Percentiles rank a stretch among this genome's conserved stretches.
Evolutionary conservation across 2,113 vertebrate genomes (phyloP).

Genomic region (Arenaria interpres): DNA sequence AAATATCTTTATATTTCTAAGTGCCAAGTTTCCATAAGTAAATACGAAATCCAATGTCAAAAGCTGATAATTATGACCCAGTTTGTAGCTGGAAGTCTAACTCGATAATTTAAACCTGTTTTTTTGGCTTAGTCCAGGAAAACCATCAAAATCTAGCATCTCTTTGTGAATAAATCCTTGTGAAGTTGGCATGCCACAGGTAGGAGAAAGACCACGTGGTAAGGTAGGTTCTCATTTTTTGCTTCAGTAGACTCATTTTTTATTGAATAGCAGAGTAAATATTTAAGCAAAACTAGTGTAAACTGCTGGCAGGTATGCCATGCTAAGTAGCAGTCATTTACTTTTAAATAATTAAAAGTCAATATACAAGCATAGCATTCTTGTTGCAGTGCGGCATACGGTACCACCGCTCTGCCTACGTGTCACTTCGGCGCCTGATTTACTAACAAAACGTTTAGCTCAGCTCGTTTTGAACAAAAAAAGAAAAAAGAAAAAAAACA

Average conservation of each 20-base stretch:
- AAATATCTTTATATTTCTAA: neutral
- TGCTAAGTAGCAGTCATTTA: constrained; percentile 65
- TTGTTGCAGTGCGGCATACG: neutral
- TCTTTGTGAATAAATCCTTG: constrained; percentile 34
- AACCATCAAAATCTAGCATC: neutral
- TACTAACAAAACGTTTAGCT: neutral
- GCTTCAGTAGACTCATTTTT: constrained; percentile 57
- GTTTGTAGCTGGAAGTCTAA: neutral
- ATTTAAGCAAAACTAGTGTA: constrained; percentile 63
- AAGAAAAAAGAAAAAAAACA: neutral
- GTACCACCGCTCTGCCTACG: neutral
- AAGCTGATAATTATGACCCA: neutral
- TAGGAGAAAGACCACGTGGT: neutral
- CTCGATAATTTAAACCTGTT: neutral
- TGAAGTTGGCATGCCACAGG: constrained; percentile 39
- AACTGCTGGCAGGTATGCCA: constrained; percentile 65
- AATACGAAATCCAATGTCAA: neutral
- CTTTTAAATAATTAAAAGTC: constrained; percentile 73
- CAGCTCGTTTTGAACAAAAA: neutral
- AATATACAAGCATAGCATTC: constrained; percentile 49
- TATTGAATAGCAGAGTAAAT: constrained; percentile 63
- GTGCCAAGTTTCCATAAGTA: neutral
- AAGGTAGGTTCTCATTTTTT: constrained; percentile 8
- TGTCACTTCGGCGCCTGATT: constrained; percentile 41
- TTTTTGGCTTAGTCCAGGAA: neutral